These are phyloP conservation scores for Spilogale gracilis DNA, from an alignment of 2,113 vertebrate species.

Conservation along the genomic window DNA sequence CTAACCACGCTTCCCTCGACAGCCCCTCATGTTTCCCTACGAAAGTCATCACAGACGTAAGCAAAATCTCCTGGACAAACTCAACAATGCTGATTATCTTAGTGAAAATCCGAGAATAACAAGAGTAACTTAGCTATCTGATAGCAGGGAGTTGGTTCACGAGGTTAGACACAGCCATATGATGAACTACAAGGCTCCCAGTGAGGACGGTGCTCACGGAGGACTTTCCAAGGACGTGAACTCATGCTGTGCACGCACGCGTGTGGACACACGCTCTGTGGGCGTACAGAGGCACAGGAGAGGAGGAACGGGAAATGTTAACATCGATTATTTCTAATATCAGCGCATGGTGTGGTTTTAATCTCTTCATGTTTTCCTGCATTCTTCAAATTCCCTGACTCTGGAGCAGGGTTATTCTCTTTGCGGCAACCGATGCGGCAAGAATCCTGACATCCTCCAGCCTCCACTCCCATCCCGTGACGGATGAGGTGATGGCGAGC, in stretches of 20 bases:
- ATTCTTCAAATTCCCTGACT: not conserved
- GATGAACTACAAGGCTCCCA: not conserved
- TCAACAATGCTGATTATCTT: not conserved
- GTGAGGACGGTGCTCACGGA: not conserved
- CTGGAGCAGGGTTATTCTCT: not conserved
- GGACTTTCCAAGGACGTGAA: not conserved
- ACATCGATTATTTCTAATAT: not conserved
- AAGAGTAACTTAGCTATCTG: not conserved
- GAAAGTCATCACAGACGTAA: not conserved
- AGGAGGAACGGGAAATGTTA: not conserved
- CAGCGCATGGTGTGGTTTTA: not conserved
- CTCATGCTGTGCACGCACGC: not conserved
- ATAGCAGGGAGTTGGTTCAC: not conserved
- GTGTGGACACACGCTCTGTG: accelerated
- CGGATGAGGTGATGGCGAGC: not conserved
- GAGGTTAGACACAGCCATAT: not conserved
- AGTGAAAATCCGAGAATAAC: not conserved
- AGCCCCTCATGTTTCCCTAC: not conserved
- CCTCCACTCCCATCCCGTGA: not conserved
- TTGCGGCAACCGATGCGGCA: not conserved
- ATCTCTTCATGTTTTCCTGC: not conserved
- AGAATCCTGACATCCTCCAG: not conserved
- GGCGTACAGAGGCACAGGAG: not conserved
- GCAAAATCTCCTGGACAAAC: not conserved
- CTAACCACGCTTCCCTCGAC: accelerated